Base-by-base conservation (phyloP, 35 echinoderm and acorn worm genomes). In the Anneissia japonica region DNA sequence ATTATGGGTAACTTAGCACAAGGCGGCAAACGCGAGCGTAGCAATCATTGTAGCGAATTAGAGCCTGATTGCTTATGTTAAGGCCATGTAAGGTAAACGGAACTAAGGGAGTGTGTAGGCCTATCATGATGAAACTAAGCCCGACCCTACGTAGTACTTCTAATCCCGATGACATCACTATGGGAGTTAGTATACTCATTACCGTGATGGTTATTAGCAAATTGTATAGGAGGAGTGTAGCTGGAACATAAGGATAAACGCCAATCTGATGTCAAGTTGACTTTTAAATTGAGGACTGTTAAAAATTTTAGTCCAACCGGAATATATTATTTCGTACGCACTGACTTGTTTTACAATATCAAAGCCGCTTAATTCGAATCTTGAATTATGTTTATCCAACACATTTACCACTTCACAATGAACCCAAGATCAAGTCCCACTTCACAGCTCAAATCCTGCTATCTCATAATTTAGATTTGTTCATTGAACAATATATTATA, bases 351-450 rank as follows among this genome's bases (percentile, higher is more conserved):
- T 16, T 3, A 64, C 51, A 64, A 64, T 64, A 64, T 64, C 51
- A 64, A 64, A 64, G 51, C 51, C 26, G 19, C 51, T 64, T 64
- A 64, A 26, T 19, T 64, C 21, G 51, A 64, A 64, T 16, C 51
- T 64, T 64, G 51, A 64, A 64, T 64, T 64, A 64, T 23, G 51
- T 23, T 64, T 64, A 64, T 64, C 51, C 51, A 64, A 64, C 19
- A 64, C 19, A 64, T 14, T n/a, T n/a, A n/a, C n/a, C n/a, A n/a
- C n/a, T n/a, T n/a, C 21, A 64, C 51, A 64, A 9, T 64, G 51
- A 64, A 64, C 51, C 51, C 51, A 64, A 64, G 51, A 64, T 64
- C 51, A 64, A 64, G 51, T 64, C 51, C 51, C 51, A 64, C 51
- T 64, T 64, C 51, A 64, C 51, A 23, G 19, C 51, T 16, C 19